Evolutionary conservation across 2,797 vertebrate species (phyloP), one percentile per base, ranked within the genome.

Genomic region (Gymnopithys bicolor): DNA sequence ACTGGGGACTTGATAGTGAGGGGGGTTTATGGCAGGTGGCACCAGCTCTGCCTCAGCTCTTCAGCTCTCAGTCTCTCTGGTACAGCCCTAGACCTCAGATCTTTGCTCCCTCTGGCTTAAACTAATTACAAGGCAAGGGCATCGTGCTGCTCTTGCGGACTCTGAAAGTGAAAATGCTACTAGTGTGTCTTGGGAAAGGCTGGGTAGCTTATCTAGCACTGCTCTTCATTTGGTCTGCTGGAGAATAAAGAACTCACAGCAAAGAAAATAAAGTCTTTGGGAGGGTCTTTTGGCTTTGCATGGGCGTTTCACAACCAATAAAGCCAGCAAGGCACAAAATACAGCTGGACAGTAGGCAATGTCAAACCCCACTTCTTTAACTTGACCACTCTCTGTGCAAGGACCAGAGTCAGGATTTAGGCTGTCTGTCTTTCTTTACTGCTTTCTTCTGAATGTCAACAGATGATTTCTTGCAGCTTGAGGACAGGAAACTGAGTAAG

Each of bases 121-220:
- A 28, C 33, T 92, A 89, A 94, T 90, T 94, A 94, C 87, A 92
- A 93, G 43, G 30, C 55, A 88, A 79, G 21, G 35, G 35, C 60
- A 48, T 53, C 16, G 4, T 11, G 71, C 68, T 79, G 63, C 48
- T 30, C 33, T 45, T 43, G 30, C 28, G 83, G 62, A 39, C 41
- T 56, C 59, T 48, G 60, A 91, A 75, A 82, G 33, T 3, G 1
- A 87, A 88, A 67, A 45, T 0, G 0, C 21, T 52, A 37, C 28
- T 2, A 19, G 13, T 51, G 19, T 13, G 13, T 58, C 75, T 83
- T 48, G 51, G 63, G 87, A 75, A 78, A 78, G 51, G 58, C 22
- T 16, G 21, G 19, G 58, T 21, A 33, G 7, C 55, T 95, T 58
- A 86, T 43, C 60, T 84, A 51, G 32, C 21, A 10, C 22, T 58